Base-by-base conservation (phyloP, 2,888 invertebrate genomes). In the Cryptocheilus praepositus region DNA sequence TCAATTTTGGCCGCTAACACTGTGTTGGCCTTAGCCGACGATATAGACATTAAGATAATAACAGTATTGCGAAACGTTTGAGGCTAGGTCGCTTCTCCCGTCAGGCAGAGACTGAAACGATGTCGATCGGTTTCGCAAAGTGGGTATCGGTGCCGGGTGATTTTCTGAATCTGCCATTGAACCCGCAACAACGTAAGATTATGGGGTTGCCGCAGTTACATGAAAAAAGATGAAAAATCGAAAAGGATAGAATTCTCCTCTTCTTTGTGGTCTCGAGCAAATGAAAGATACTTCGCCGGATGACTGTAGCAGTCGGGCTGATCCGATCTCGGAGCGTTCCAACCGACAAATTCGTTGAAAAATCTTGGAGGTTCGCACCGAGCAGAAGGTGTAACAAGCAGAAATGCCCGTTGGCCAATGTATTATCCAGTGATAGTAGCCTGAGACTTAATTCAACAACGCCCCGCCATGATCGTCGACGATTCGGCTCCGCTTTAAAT, bases 401-500 rank as follows among this genome's bases (percentile, higher is more conserved):
- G 2, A 8, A 36, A 36, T 36, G 3, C 7, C 11, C 36, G 3
- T 36, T 36, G 36, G 36, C 36, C 11, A 1, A 1, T 8, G 13
- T 11, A 36, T 36, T 36, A 36, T 36, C 36, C 8, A 1, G 36
- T 1, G 1, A 7, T 36, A 11, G 36, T 36, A 11, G 49, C 66
- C 66, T 64, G 52, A 45, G 65, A 71, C 71, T 77, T 80, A 79
- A 77, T 79, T 80, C 77, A 67, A 49, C 54, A 64, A 52, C 5
- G 61, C 59, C 4, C 7, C 44, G 19, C 36, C 63, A 60, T 71
- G 75, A 80, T 79, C 80, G 73, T 45, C 73, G 70, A 64, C 73
- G 77, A 77, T 75, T 77, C 79, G 71, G 36, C 67, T 60, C 71
- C 73, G 79, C 64, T 79, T 79, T 80, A 80, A 80, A 79, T 79